Base-by-base conservation (phyloP, 2,888 invertebrate species). In the Lasioglossum vierecki region DNA sequence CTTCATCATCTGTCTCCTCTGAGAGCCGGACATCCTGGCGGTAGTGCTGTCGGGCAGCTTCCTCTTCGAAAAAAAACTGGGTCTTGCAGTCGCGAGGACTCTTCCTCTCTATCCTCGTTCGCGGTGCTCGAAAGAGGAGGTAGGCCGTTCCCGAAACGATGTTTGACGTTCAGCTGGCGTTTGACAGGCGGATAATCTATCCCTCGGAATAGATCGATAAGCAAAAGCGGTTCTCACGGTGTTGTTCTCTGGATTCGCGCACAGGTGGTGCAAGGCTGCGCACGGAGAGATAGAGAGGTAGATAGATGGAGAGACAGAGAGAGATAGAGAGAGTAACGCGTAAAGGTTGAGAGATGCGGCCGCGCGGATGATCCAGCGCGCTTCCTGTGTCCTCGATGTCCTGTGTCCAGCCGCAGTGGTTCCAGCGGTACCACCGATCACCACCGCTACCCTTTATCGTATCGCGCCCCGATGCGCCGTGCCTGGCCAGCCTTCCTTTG, bases 1-100 rank as follows among this genome's bases (percentile, higher is more conserved):
- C 83, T 95, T 95, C 92, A 95, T 93, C 88, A 94, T 94, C 86
- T 93, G 94, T 84, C 93, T 92, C 80, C 93, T 92, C 78, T 89
- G 91, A 35, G 91, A 90, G 83, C 91, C 89, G 79, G 93, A 90
- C 92, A 93, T 94, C 85, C 80, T 82, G 80, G 78, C 46, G 41
- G 4, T 26, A 35, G 35, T 11, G 41, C 68, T 66, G 60, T 53
- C 75, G 18, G 22, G 60, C 41, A 18, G 66, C 49, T 41, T 68
- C 26, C 30, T 63, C 26, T 44, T 9, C 26, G 15, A 63, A 30
- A 30, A 63, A 63, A 63, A 63, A 63, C 60, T 63, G 60, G 60
- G 60, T 63, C 30, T 15, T 63, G 30, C 30, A 63, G 60, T 53
- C 53, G 53, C 53, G 22, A 22, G 53, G 60, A 26, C 15, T 46